Evolutionary conservation across 2,797 vertebrate genomes (phyloP), one percentile per base, ranked within the genome.

Genomic region (Urosaurus nigricauda): DNA sequence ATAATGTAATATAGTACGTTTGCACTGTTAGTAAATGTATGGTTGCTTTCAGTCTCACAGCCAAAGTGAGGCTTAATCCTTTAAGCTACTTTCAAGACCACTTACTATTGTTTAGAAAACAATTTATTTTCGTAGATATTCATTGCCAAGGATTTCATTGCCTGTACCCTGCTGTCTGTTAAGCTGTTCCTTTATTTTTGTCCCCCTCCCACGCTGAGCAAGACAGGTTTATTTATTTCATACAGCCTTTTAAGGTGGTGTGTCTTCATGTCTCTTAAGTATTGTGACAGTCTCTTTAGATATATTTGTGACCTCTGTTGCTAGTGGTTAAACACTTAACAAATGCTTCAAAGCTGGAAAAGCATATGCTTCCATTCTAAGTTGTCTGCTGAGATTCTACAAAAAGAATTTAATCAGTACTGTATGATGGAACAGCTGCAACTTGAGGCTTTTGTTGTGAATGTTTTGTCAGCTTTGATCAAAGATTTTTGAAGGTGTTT

Each of bases 241-340:
- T 16, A 37, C 16, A 63, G 2, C 63, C 37, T 91, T 87, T 68
- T 32, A 65, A 24, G 89, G 60, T 88, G 86, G 35, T 80, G 4
- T 0, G 0, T 91, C 95, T 94, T 87, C 56, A 87, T 89, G 84
- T 85, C 83, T 86, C 93, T 51, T 87, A 90, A 75, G 85, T 85
- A 85, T 91, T 79, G 65, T 80, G 51, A 17, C 68, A 84, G 63
- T 90, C 85, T 81, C 87, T 93, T 78, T 43, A 40, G 74, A 29
- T 77, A 58, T 16, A 9, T 81, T 71, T 85, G 78, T 88, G 75
- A n/a, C n/a, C 43, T 77, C 17, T 63, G 19, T 51, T 77, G 43
- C 40, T 74, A 79, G 79, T 65, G 88, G 82, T 56, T 89, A 86
- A 91, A 80, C 53, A 85, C 78, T 17, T 77, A 71, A n/a, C 83